Evolutionary conservation across 2,888 invertebrate species (phyloP).

Genomic region (Torymus texanus): DNA sequence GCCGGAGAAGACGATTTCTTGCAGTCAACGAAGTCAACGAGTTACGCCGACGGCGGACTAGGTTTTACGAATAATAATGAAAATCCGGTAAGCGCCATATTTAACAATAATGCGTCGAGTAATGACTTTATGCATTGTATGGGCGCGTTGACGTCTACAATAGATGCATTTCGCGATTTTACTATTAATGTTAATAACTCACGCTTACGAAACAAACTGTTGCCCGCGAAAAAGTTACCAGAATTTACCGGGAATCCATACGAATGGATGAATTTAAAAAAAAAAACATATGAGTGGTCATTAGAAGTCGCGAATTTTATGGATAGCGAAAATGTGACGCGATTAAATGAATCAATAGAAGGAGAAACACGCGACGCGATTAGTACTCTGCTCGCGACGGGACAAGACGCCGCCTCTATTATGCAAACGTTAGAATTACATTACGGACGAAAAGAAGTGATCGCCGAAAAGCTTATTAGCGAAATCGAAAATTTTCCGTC

Average conservation of each 20-base stretch:
- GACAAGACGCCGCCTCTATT: neutral
- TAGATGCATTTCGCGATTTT: too few species aligned
- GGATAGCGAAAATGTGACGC: constrained; percentile 30
- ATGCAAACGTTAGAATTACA: constrained; percentile 18
- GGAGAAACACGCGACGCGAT: constrained; percentile 39
- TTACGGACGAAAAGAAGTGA: constrained; percentile 15
- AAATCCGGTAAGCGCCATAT: too few species aligned
- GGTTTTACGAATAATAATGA: too few species aligned
- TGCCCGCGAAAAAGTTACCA: neutral
- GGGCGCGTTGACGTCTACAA: too few species aligned
- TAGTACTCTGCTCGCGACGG: constrained; percentile 5
- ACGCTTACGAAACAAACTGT: too few species aligned
- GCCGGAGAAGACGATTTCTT: too few species aligned
- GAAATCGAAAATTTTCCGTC: neutral
- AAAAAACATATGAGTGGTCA: constrained; percentile 30
- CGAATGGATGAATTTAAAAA: constrained; percentile 45
- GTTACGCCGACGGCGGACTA: too few species aligned
- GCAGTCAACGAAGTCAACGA: too few species aligned
- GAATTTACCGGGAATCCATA: constrained; percentile 34
- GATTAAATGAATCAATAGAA: constrained; percentile 30
- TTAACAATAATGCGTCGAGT: too few species aligned
- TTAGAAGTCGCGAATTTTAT: constrained; percentile 25
- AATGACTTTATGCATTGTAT: too few species aligned
- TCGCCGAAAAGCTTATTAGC: constrained; percentile 1
- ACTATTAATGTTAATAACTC: too few species aligned